Percentiles rank a stretch among this genome's conserved stretches.
Evolutionary conservation across 2,888 invertebrate genomes (phyloP).

Genomic region (Acrobasis repandana): DNA sequence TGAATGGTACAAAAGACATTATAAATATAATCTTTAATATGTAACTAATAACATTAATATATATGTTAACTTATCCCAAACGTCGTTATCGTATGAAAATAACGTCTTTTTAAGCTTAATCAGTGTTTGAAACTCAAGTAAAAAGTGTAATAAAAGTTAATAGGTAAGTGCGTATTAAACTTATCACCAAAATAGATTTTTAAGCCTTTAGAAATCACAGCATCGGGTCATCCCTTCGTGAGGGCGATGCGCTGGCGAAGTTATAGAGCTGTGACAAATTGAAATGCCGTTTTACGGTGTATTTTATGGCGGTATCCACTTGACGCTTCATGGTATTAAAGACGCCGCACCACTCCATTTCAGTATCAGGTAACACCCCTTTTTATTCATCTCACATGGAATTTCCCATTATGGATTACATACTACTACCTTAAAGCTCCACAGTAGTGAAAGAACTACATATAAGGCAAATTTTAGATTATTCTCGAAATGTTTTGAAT

Average conservation of each 20-base stretch:
- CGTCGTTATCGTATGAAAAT: too few relatives aligned
- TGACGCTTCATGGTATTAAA: constrained; percentile 43
- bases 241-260: neutral
- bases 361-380: constrained; percentile 39
- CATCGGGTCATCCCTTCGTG: constrained; percentile 25
- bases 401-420: constrained; percentile 10
- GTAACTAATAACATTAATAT: too few relatives aligned
- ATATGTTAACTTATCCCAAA: too few relatives aligned
- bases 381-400: constrained; percentile 8
- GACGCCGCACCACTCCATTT: constrained; percentile 33
- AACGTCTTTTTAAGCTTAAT: too few relatives aligned
- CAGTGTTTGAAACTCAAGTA: too few relatives aligned
- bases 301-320: constrained; percentile 57
- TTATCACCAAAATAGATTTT: constrained; percentile 11
- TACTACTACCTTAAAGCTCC: neutral
- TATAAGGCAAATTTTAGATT: too few relatives aligned
- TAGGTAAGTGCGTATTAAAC: too few relatives aligned
- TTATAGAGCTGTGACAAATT: constrained; percentile 60
- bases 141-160: too few relatives aligned
- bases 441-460: too few relatives aligned
- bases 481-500: too few relatives aligned
- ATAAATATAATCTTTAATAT: too few relatives aligned
- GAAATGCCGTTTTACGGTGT: constrained; percentile 66
- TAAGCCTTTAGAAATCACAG: constrained; percentile 6
- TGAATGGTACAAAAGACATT: too few relatives aligned